Percentiles rank a stretch among this genome's conserved stretches.
These are phyloP conservation scores for Ceratina australensis DNA, from an alignment of 1,140 invertebrate species.

Conservation along the genomic window DNA sequence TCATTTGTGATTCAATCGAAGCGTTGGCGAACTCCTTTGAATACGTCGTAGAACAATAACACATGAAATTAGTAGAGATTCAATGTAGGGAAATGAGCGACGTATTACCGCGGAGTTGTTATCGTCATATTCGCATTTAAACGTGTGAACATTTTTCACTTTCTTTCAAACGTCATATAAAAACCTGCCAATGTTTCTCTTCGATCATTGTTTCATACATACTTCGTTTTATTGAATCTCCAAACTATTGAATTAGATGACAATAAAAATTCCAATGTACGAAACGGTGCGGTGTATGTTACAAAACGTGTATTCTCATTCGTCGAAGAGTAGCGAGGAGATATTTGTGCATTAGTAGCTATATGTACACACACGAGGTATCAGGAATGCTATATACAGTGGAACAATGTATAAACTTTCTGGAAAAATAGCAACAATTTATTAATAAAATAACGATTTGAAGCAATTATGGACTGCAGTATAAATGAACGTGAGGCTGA, in stretches of 20 bases:
- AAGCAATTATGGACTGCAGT: conserved; percentile 70
- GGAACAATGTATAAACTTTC: conserved; percentile 55
- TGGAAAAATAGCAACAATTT: conserved; percentile 76
- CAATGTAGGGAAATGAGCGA: background rate
- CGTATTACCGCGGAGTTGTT: no score
- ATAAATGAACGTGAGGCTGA: conserved; percentile 66
- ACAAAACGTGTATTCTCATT: conserved; percentile 21
- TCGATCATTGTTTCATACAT: background rate
- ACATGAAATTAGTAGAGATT: background rate
- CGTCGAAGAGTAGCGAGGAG: background rate
- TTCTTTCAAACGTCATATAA: conserved; percentile 3
- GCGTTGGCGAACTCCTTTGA: no score
- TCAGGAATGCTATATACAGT: conserved; percentile 44
- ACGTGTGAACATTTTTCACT: background rate
- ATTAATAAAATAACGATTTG: conserved; percentile 76
- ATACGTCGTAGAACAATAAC: no score
- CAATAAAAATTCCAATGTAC: conserved; percentile 11
- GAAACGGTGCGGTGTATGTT: background rate
- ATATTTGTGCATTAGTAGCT: conserved; percentile 8
- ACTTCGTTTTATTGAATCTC: conserved; percentile 2
- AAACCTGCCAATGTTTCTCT: background rate
- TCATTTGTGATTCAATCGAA: no score
- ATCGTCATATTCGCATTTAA: background rate
- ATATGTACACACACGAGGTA: conserved; percentile 34
- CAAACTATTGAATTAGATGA: background rate